These are phyloP conservation scores for Poecile atricapillus DNA, from an alignment of 2,113 vertebrate species.

Conservation along the genomic window DNA sequence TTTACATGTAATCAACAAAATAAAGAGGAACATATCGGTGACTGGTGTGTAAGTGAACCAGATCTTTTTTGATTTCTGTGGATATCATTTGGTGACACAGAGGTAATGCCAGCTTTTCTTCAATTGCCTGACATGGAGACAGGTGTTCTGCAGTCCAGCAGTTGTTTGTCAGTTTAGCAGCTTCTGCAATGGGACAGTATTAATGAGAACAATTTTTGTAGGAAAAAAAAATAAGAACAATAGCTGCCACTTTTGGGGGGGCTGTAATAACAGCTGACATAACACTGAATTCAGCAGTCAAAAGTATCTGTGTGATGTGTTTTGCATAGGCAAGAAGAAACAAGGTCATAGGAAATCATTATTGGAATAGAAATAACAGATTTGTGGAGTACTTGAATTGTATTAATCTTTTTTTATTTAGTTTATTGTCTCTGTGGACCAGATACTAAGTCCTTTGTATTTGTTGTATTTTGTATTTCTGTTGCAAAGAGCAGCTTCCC, in stretches of 20 bases:
- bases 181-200: neutral
- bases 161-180: neutral
- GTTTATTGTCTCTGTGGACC: neutral
- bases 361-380: neutral
- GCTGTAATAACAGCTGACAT: neutral
- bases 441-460: neutral
- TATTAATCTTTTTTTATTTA: neutral
- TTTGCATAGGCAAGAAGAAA: neutral
- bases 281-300: neutral
- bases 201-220: neutral
- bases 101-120: neutral
- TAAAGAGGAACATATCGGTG: accelerated
- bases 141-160: neutral
- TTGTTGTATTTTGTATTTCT: neutral
- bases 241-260: neutral
- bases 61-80: neutral
- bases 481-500: neutral
- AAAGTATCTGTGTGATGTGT: neutral
- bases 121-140: neutral
- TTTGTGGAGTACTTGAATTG: neutral
- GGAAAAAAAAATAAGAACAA: neutral
- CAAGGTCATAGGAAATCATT: neutral
- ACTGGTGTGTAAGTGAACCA: neutral
- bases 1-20: neutral
- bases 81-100: neutral